Conservation (phyloP, 2,888 invertebrate genomes). For the Argynnis bischoffii region DNA sequence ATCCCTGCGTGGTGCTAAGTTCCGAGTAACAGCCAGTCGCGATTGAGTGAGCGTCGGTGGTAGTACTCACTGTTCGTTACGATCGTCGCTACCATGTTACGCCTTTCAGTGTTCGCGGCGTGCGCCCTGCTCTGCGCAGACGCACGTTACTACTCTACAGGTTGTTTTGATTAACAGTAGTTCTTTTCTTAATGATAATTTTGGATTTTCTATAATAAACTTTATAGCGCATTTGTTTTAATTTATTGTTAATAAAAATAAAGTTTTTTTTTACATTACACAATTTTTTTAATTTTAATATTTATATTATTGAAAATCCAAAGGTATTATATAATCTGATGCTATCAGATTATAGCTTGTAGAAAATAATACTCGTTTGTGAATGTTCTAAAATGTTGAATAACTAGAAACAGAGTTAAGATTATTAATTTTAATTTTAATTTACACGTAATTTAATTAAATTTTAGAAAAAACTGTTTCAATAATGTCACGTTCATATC, state of each 20-base stretch:
- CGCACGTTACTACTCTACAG: conserved; percentile 49
- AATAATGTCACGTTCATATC: no score
- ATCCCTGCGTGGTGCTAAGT: neutral
- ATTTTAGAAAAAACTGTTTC: no score
- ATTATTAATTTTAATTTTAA: neutral
- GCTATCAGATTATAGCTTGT: conserved; percentile 5
- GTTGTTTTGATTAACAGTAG: conserved; percentile 51
- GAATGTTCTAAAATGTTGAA: conserved; percentile 3
- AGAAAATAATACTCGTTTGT: conserved; percentile 2
- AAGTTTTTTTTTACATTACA: neutral
- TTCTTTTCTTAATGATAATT: conserved; percentile 43
- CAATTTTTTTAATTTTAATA: neutral
- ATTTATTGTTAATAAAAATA: neutral
- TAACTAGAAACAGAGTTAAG: neutral
- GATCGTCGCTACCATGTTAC: conserved; percentile 49
- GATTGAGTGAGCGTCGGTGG: conserved; percentile 1
- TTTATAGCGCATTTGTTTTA: neutral
- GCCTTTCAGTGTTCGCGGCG: conserved; percentile 50
- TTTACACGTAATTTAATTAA: no score
- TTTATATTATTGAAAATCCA: conserved; percentile 7
- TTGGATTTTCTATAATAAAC: conserved; percentile 40
- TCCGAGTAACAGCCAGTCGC: conserved; percentile 4
- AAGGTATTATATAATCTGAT: neutral
- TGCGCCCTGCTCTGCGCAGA: conserved; percentile 52
- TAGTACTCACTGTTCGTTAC: conserved; percentile 40